Evolutionary conservation across 2,888 invertebrate species (phyloP).

Genomic region (Parasteatoda lunata): DNA sequence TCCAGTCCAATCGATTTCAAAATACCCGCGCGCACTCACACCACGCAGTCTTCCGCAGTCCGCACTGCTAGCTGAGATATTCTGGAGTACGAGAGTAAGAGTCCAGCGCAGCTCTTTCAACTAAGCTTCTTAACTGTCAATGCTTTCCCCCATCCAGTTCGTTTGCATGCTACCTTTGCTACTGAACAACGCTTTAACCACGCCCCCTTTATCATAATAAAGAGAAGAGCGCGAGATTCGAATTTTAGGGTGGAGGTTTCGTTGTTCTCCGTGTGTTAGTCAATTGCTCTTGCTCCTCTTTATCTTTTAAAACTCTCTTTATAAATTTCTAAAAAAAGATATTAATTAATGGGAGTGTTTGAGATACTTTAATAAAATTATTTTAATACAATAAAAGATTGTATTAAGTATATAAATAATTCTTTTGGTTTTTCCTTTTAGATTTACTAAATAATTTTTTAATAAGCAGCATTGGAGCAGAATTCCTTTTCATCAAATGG

Average conservation of each 20-base stretch:
- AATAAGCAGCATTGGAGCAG: too few species aligned
- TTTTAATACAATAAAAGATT: neutral
- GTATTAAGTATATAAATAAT: neutral
- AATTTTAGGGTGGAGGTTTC: constrained; percentile 4
- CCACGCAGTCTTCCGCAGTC: constrained; percentile 67
- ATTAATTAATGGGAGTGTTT: neutral
- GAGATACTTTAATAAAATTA: neutral
- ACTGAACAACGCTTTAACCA: constrained; percentile 24
- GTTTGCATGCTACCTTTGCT: constrained; percentile 31
- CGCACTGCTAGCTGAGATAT: constrained; percentile 60
- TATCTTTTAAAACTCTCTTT: neutral
- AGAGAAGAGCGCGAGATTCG: constrained; percentile 45
- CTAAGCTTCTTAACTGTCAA: constrained; percentile 34
- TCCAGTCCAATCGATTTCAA: constrained; percentile 54
- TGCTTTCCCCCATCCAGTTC: constrained; percentile 14
- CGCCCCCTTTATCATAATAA: constrained; percentile 34
- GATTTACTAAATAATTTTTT: too few species aligned
- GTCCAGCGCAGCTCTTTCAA: constrained; percentile 45
- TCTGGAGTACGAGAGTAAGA: constrained; percentile 11
- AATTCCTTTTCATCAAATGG: too few species aligned
- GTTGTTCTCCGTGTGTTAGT: neutral
- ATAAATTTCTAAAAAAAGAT: neutral
- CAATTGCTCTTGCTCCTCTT: neutral
- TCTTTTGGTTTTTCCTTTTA: too few species aligned
- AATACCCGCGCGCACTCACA: constrained; percentile 42